Conservation (phyloP, 2,113 vertebrate genomes). For the Odontesthes bonariensis region DNA sequence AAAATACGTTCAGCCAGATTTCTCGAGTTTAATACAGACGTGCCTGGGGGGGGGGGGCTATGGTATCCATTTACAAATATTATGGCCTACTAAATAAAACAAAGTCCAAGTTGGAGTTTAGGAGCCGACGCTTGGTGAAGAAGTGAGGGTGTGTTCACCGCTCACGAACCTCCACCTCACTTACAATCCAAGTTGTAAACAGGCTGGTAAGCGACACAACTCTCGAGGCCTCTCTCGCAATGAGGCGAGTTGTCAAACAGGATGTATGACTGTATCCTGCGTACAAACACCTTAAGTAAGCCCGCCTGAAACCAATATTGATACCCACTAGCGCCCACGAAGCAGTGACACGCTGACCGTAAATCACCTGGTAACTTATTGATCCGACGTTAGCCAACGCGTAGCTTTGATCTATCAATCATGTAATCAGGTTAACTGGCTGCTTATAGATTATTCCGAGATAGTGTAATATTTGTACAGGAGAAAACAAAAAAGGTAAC, state of each 20-base stretch:
- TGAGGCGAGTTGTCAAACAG: constrained; percentile 49
- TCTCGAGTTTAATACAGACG: neutral
- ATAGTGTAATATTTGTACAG: neutral
- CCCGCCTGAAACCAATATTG: constrained; percentile 11
- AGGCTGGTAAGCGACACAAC: neutral
- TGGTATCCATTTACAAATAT: neutral
- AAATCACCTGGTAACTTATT: constrained; percentile 32
- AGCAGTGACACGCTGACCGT: neutral
- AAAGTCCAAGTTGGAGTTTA: neutral
- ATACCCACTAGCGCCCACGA: neutral
- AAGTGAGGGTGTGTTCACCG: neutral
- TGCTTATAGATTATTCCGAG: neutral
- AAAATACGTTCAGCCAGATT: too few relatives aligned
- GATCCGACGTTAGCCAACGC: constrained; percentile 15
- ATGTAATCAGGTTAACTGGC: constrained; percentile 31
- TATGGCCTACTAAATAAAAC: neutral
- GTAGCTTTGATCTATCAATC: constrained; percentile 28
- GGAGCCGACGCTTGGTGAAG: neutral
- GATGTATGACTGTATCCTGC: constrained; percentile 38
- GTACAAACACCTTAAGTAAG: neutral
- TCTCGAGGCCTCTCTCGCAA: neutral
- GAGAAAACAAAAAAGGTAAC: neutral
- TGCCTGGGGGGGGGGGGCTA: neutral
- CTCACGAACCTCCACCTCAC: neutral
- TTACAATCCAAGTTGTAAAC: constrained; percentile 9